A percentile compares a stretch with the other conserved stretches of the same genome.
Conservation (phyloP, 2,113 vertebrate genomes). For the Neogale vison region DNA sequence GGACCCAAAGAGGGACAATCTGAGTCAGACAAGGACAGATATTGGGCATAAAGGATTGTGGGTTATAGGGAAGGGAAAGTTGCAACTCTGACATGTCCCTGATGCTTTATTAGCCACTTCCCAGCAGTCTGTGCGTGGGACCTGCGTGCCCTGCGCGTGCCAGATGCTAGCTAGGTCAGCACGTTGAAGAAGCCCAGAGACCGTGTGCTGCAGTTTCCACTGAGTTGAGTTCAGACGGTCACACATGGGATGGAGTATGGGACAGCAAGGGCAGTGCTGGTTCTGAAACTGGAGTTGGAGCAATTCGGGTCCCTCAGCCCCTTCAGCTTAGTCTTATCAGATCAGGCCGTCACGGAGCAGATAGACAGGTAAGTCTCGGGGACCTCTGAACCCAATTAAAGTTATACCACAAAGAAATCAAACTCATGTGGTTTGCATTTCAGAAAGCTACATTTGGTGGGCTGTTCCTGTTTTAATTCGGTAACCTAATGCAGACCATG, state of each 20-base stretch:
- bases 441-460: constrained; percentile 89
- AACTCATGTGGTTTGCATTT: constrained; percentile 91
- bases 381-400: constrained; percentile 90
- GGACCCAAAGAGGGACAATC: background rate
- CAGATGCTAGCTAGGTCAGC: constrained; percentile 23
- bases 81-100: background rate
- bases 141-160: background rate
- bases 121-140: background rate
- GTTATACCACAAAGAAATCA: constrained; percentile 90
- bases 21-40: background rate
- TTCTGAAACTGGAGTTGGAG: constrained; percentile 75
- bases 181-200: constrained; percentile 5
- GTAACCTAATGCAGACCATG: constrained; percentile 91
- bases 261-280: constrained; percentile 38
- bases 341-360: constrained; percentile 83
- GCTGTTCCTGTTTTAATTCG: constrained; percentile 90
- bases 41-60: background rate
- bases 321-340: constrained; percentile 87
- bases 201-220: background rate
- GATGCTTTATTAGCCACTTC: background rate
- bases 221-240: constrained; percentile 49
- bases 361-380: constrained; percentile 88
- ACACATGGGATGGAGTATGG: background rate
- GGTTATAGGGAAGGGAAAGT: background rate
- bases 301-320: constrained; percentile 75